Base-by-base conservation (phyloP, 2,113 vertebrate genomes). In the Alectura lathami region DNA sequence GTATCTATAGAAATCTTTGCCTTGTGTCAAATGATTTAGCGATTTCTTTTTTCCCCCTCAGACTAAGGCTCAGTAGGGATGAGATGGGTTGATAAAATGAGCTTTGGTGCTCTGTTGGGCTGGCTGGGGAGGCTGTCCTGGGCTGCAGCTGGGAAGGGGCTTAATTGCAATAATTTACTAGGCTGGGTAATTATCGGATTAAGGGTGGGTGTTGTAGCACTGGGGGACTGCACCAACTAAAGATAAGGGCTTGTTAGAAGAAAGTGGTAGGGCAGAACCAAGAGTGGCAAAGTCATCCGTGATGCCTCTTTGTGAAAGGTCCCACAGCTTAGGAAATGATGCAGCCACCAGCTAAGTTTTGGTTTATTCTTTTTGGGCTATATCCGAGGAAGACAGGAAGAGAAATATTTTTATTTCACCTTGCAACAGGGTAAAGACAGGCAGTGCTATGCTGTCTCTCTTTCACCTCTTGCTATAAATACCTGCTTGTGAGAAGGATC, bases 131-230 rank as follows among this genome's bases (percentile, higher is more conserved):
- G 73, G 40, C 69, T 88, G 47, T 79, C 72, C 88, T 64, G 0
- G 2, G 67, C 70, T 95, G 89, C 93, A 95, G 93, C 92, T 93
- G 89, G 64, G 68, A 76, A 66, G 45, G 68, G 87, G 23, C 76
- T 95, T 96, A 96, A 96, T 92, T 96, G 87, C 88, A 90, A 29
- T 89, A 75, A 96, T 96, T 94, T 96, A 92, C 88, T 88, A 90
- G 88, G 24, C 63, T 0, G 8, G 81, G 74, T 87, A 93, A 93
- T 95, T 95, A 93, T 42, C 2, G 5, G 83, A 83, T 89, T 94
- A 93, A 80, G 80, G 66, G 77, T 63, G 45, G 30, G 57, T 24
- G 36, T 36, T 83, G 48, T 13, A 59, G 89, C 43, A 67, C 84
- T 24, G 48, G 78, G 63, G 45, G 72, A 23, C 3, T 8, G 40